phyloP scores from a whole-genome alignment of 2,888 invertebrate species.

The Spilarctia lutea region DNA sequence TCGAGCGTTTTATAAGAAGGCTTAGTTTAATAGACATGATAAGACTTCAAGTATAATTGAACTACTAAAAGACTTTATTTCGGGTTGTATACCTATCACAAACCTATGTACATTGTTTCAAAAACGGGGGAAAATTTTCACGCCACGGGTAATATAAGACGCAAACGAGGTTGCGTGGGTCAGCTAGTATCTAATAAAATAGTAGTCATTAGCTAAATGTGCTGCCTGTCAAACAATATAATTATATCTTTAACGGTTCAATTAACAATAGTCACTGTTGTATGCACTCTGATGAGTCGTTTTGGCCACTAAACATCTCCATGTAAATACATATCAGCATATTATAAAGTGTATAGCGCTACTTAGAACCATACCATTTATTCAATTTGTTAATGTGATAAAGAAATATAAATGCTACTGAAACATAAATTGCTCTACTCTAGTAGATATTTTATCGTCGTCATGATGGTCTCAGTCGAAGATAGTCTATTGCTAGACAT shows the following conservation, averaged over 20 bases:
- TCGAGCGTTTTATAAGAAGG: not conserved
- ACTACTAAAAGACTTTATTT: not conserved
- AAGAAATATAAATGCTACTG: not conserved
- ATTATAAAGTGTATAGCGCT: not conserved
- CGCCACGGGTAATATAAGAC: too few species aligned
- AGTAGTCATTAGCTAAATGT: not conserved
- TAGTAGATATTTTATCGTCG: not conserved
- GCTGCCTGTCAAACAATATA: constrained; percentile 2
- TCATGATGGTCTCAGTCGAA: too few species aligned
- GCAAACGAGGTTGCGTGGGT: too few species aligned
- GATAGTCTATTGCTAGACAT: too few species aligned
- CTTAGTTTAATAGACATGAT: not conserved
- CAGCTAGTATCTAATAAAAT: not conserved
- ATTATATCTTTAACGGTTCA: not conserved
- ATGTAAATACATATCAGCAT: not conserved
- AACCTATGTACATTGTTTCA: too few species aligned
- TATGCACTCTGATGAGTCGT: constrained; percentile 20
- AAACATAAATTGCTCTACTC: not conserved
- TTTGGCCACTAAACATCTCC: not conserved
- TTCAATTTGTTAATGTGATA: not conserved
- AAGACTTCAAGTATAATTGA: not conserved
- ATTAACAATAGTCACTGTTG: constrained; percentile 1
- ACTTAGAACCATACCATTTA: not conserved
- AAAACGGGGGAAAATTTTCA: too few species aligned
- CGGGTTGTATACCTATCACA: too few species aligned